Percentiles rank a stretch among this genome's conserved stretches.
Evolutionary conservation across 2,888 invertebrate genomes (phyloP).

Genomic region (Gisinianus flammeolus): DNA sequence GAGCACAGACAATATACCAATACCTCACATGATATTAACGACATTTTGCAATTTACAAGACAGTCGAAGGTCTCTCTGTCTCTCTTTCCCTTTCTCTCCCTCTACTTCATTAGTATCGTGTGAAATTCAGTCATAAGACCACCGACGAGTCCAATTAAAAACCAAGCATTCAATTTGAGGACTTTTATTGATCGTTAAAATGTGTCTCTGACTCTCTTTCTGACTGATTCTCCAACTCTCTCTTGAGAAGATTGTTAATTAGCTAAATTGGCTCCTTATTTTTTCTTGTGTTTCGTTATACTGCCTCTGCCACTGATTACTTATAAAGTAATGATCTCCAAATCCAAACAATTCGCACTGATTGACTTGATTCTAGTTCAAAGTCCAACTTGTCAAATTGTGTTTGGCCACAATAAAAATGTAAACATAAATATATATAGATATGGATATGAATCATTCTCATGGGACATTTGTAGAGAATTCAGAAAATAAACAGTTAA

Average conservation of each 20-base stretch:
- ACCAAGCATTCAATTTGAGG: conserved; percentile 23
- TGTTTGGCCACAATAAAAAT: too few species aligned
- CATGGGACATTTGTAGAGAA: not conserved
- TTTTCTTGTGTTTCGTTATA: conserved; percentile 1
- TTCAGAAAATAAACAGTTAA: not conserved
- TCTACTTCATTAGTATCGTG: conserved; percentile 34
- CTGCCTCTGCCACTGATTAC: not conserved
- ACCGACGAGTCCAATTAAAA: conserved; percentile 26
- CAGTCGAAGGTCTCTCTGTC: too few species aligned
- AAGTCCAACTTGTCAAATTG: too few species aligned
- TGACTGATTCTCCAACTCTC: too few species aligned
- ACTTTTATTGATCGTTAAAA: conserved; percentile 27
- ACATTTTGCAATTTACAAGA: conserved; percentile 20
- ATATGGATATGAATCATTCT: not conserved
- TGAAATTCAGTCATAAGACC: conserved; percentile 29
- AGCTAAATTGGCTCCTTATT: conserved; percentile 27
- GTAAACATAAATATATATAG: not conserved
- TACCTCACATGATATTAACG: conserved; percentile 19
- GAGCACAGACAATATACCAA: conserved; percentile 19
- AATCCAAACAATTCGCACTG: conserved; percentile 13
- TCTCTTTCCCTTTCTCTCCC: too few species aligned
- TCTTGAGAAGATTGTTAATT: conserved; percentile 31
- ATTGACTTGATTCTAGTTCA: too few species aligned
- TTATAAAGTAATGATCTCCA: not conserved
- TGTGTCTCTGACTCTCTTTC: too few species aligned